Evolutionary conservation across 2,113 vertebrate species (phyloP).

Genomic region (Prinia subflava): DNA sequence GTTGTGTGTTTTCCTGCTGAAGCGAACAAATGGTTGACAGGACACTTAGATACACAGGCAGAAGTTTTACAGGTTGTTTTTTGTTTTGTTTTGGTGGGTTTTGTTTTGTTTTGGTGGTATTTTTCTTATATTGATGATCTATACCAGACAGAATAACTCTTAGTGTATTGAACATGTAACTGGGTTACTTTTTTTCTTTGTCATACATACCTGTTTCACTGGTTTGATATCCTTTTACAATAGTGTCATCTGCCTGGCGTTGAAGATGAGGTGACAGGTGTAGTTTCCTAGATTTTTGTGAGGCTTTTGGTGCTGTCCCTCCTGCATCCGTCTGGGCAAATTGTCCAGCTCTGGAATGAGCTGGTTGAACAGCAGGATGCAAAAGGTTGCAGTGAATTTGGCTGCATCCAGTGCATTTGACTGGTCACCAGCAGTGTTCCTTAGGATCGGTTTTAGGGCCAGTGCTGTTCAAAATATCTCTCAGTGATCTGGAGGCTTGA

Average conservation of each 20-base stretch:
- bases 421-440: fast-evolving
- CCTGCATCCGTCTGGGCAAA: not conserved
- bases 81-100: not conserved
- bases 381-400: not conserved
- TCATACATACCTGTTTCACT: not conserved
- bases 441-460: not conserved
- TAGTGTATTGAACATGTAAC: not conserved
- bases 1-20: not conserved
- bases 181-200: not conserved
- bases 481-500: not conserved
- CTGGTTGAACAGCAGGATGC: not conserved
- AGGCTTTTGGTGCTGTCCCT: not conserved
- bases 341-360: not conserved
- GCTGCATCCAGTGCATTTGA: too few species aligned
- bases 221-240: not conserved
- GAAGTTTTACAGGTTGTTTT: not conserved
- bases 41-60: not conserved
- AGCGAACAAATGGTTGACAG: not conserved
- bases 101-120: not conserved
- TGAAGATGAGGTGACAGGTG: not conserved
- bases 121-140: not conserved
- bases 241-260: not conserved
- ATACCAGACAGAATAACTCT: not conserved
- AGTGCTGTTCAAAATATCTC: not conserved
- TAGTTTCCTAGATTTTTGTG: not conserved